These are phyloP conservation scores for Xyrauchen texanus DNA, from an alignment of 2,113 vertebrate species.

Conservation along the genomic window DNA sequence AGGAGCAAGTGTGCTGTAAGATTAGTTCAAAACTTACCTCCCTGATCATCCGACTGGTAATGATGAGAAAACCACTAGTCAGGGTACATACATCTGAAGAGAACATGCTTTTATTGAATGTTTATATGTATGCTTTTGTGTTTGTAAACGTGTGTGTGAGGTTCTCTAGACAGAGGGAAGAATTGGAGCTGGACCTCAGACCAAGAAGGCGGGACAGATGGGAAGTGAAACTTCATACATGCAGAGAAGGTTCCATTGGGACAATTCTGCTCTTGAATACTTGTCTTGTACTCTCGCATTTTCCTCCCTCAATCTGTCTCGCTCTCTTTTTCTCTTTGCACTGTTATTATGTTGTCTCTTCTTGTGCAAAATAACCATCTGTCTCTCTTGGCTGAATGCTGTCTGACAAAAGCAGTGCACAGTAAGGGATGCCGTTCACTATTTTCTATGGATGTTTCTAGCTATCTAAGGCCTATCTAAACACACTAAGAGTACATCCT, in stretches of 20 bases:
- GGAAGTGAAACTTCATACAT: slow-evolving; percentile 49
- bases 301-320: slow-evolving; percentile 15
- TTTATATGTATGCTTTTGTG: neutral
- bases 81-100: slow-evolving; percentile 46
- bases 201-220: slow-evolving; percentile 44
- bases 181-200: slow-evolving; percentile 36
- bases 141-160: slow-evolving; percentile 20
- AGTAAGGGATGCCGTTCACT: neutral
- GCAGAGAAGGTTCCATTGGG: slow-evolving; percentile 38
- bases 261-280: slow-evolving; percentile 48
- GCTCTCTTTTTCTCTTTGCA: slow-evolving; percentile 14
- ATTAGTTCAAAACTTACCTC: slow-evolving; percentile 36
- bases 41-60: slow-evolving; percentile 38
- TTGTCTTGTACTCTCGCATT: slow-evolving; percentile 29
- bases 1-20: slow-evolving; percentile 46
- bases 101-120: slow-evolving; percentile 51
- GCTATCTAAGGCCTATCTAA: slow-evolving; percentile 29
- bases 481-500: slow-evolving; percentile 47
- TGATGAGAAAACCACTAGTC: slow-evolving; percentile 47
- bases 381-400: slow-evolving; percentile 29
- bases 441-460: slow-evolving; percentile 20
- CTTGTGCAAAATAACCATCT: slow-evolving; percentile 37
- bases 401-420: too few relatives aligned
- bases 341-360: slow-evolving; percentile 52
- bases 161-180: neutral